phyloP scores from a whole-genome alignment of 2,888 invertebrate genomes.

The Alentia gelatinosa region DNA sequence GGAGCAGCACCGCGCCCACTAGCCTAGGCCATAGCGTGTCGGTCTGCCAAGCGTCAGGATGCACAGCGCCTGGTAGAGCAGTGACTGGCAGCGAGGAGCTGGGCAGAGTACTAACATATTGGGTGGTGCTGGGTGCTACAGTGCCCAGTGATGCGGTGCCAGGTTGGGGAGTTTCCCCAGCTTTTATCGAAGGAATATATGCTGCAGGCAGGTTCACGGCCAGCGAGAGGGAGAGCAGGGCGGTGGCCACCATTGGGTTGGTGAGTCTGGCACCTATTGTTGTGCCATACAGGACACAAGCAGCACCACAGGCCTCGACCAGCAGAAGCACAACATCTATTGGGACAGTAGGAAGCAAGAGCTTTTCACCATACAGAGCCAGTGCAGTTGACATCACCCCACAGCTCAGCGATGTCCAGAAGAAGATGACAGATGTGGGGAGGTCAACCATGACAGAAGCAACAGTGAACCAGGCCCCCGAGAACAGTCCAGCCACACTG shows the following conservation, averaged over 20 bases:
- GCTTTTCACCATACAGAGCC: not conserved
- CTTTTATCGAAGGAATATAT: too few relatives aligned
- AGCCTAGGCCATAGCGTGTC: not conserved
- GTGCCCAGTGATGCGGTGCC: too few relatives aligned
- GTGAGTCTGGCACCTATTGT: not conserved
- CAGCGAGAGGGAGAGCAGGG: not conserved
- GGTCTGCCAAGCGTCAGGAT: too few relatives aligned
- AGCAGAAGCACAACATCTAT: not conserved
- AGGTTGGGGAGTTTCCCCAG: too few relatives aligned
- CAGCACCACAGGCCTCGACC: not conserved
- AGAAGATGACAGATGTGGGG: not conserved
- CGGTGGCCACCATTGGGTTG: not conserved
- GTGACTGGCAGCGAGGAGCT: not conserved
- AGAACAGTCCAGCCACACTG: slow-evolving; percentile 3
- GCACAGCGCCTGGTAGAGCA: not conserved
- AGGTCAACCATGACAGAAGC: not conserved
- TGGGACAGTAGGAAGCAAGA: not conserved
- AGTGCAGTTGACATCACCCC: not conserved
- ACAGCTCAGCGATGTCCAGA: not conserved
- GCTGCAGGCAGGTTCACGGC: not conserved
- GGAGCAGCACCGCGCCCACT: not conserved
- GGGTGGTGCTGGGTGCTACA: too few relatives aligned
- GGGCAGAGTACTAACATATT: too few relatives aligned
- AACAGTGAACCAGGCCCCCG: not conserved
- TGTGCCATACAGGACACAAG: not conserved